phyloP scores from a whole-genome alignment of 35 echinoderm and acorn worm genomes.

The Lytechinus pictus region DNA sequence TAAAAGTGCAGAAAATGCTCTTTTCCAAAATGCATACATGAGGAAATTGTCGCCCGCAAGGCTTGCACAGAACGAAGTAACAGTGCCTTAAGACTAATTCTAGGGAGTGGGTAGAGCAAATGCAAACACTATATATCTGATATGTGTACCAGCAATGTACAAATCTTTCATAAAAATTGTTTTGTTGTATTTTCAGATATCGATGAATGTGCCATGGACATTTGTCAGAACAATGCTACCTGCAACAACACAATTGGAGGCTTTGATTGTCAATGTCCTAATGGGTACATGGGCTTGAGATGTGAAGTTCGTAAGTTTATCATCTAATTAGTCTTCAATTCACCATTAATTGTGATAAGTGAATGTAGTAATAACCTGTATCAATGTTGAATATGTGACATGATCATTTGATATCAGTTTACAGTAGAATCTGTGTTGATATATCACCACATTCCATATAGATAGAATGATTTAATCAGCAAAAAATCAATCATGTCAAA shows the following conservation, averaged over 20 bases:
- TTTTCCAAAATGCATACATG: too few species aligned
- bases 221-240: slow-evolving; percentile 46
- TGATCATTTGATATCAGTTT: too few species aligned
- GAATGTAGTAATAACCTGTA: background rate
- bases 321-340: background rate
- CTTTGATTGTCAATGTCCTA: slow-evolving; percentile 35
- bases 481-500: background rate
- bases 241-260: slow-evolving; percentile 40
- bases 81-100: too few species aligned
- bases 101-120: too few species aligned
- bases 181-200: background rate
- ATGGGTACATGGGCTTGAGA: slow-evolving; percentile 35
- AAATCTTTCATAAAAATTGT: too few species aligned
- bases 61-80: too few species aligned
- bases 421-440: background rate
- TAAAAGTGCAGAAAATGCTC: too few species aligned
- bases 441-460: background rate
- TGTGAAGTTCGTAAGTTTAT: slow-evolving; percentile 52
- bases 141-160: too few species aligned
- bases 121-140: too few species aligned
- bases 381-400: background rate
- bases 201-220: slow-evolving; percentile 14
- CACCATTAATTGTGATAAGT: background rate
- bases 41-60: too few species aligned
- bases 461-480: too few species aligned